Evolutionary conservation across 37 sponge, comb jelly and placozoan species (phyloP).

Genomic region (Halichondria panicea): DNA sequence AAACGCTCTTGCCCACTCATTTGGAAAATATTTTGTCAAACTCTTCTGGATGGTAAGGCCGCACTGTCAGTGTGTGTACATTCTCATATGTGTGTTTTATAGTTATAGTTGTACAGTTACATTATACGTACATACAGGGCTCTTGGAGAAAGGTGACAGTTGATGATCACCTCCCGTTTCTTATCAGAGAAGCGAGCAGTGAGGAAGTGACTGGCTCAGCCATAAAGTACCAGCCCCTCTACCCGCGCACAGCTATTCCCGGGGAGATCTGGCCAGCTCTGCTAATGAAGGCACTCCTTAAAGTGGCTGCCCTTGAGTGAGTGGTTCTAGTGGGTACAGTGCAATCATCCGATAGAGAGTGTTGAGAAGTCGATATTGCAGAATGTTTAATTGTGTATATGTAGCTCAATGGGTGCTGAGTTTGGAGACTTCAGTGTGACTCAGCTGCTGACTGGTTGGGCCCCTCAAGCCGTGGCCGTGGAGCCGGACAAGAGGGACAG

Average conservation of each 20-base stretch:
- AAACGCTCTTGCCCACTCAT: slow-evolving; percentile 47
- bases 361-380: no score
- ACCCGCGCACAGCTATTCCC: slow-evolving; percentile 65
- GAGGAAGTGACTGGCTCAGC: neutral
- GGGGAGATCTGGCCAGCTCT: slow-evolving; percentile 89
- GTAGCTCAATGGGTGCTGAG: slow-evolving; percentile 34
- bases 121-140: slow-evolving; percentile 57
- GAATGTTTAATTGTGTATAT: no score
- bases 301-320: slow-evolving; percentile 86
- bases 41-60: slow-evolving; percentile 92
- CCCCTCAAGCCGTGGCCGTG: slow-evolving; percentile 32
- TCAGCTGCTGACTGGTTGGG: slow-evolving; percentile 92
- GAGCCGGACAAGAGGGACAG: neutral
- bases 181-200: neutral
- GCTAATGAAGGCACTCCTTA: slow-evolving; percentile 91
- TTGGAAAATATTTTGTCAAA: slow-evolving; percentile 90
- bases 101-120: neutral
- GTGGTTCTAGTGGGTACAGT: no score
- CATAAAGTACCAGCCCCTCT: slow-evolving; percentile 44
- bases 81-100: slow-evolving; percentile 1
- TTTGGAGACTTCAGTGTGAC: slow-evolving; percentile 75
- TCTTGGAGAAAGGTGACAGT: slow-evolving; percentile 91
- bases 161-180: slow-evolving; percentile 86
- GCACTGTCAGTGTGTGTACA: neutral
- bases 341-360: no score